Base-by-base conservation (phyloP, 2,888 invertebrate genomes). In the Diloba caeruleocephala region DNA sequence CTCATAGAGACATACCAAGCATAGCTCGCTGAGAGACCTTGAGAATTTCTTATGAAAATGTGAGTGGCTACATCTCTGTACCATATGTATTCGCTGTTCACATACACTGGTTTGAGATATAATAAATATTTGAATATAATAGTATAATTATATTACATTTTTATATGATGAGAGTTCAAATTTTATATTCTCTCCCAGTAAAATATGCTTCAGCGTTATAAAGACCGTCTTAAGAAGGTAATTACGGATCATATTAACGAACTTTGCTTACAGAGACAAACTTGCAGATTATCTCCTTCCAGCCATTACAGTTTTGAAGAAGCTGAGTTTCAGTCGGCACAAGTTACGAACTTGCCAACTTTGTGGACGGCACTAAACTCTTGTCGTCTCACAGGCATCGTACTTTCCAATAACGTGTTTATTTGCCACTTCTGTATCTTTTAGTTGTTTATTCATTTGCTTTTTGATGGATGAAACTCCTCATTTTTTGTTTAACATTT, bases 251-350 rank as follows among this genome's bases (percentile, higher is more conserved):
- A 76, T 77, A 79, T 86, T 82, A 85, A 78, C 52, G 46, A 81
- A 89, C 81, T 88, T 87, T 75, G 77, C 71, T 76, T 67, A 71
- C 74, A 81, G 78, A 80, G 81, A 82, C 85, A 86, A 89, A 88
- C 84, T 88, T 85, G 77, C 67, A 86, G 88, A 88, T 89, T 87
- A 88, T 88, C 85, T 85, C 73, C 84, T 85, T 80, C 73, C 74
- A 85, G 75, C 82, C 80, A 87, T 88, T 87, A 87, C 82, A 85
- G 82, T 85, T 87, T 80, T 74, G 81, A 84, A 85, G 84, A 73
- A 83, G 78, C 76, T 68, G 76, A 86, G 81, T 84, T 87, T 61
- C 70, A 81, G 74, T 67, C 78, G 61, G 74, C 74, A 62, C 72
- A 82, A 87, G 82, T 87, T 85, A 53, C 54, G 60, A 74, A 76